Evolutionary conservation across 2,113 vertebrate genomes (phyloP).

Genomic region (Oryzias melastigma): DNA sequence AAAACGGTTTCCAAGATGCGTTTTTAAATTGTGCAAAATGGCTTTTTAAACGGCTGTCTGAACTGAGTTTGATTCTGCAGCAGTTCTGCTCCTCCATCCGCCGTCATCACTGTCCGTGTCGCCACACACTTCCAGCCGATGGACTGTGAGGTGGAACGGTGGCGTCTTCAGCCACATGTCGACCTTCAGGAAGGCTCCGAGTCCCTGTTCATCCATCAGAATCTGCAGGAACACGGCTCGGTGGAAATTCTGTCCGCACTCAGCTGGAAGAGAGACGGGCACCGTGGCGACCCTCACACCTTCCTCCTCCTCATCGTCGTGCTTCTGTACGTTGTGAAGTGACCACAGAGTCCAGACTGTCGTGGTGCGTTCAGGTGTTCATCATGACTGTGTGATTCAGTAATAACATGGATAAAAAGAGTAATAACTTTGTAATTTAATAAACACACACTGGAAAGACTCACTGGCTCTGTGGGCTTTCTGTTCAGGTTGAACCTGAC

Average conservation of each 20-base stretch:
- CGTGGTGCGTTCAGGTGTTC: slow-evolving; percentile 40
- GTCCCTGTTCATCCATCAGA: too few relatives aligned
- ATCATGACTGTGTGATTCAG: slow-evolving; percentile 51
- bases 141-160: too few relatives aligned
- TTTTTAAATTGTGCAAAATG: too few relatives aligned
- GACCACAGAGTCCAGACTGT: slow-evolving; percentile 40
- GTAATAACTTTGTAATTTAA: slow-evolving; percentile 74
- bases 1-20: too few relatives aligned
- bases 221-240: background rate
- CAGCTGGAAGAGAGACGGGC: background rate
- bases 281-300: background rate
- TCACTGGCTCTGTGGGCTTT: background rate
- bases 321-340: slow-evolving; percentile 48
- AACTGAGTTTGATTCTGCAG: too few relatives aligned
- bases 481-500: too few relatives aligned
- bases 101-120: too few relatives aligned
- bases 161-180: too few relatives aligned
- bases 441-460: slow-evolving; percentile 70
- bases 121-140: too few relatives aligned
- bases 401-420: slow-evolving; percentile 35
- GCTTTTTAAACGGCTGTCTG: too few relatives aligned
- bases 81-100: too few relatives aligned
- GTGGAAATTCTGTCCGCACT: background rate
- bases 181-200: too few relatives aligned
- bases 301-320: slow-evolving; percentile 34